Evolutionary conservation across 64 coral and sea anemone species (phyloP), one percentile per base, ranked within the genome.

Genomic region (Montipora capricornis): DNA sequence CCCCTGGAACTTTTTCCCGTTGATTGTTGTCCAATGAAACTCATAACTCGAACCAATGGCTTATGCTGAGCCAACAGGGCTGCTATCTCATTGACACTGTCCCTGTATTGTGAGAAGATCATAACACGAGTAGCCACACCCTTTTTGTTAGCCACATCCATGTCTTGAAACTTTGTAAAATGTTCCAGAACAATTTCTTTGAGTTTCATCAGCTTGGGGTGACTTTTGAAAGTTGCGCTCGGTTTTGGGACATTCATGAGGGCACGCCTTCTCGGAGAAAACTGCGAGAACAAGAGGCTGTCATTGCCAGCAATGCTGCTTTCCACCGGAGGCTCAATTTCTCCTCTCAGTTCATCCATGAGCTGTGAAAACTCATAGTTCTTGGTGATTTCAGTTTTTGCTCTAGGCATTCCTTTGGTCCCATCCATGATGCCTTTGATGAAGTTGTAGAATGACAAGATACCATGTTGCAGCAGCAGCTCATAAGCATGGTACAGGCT

Each of bases 61-160:
- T 93, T 89, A 50, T 98, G 89, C 17, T 45, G 60, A 9, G 91
- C 90, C 4, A 98, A 74, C 53, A 98, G 91, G 19, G 91, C 86
- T 29, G 97, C 90, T 66, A 98, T 98, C 78, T 98, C 97, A 70
- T 95, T 93, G 14, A 98, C 97, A 79, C 97, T 98, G 88, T 98
- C 97, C 5, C 97, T 95, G 55, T 91, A 98, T 88, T 98, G 97
- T 2, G 97, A 98, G 87, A 98, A 98, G 8, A 98, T 98, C 97
- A 98, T 98, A 6, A 98, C 97, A 13, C 97, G 92, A 1, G 97
- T 96, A 20, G 92, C 89, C 22, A 91, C 81, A 26, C 75, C 71
- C 22, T 77, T 75, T 8, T 16, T 13, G 5, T 59, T 24, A 15
- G 47, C 51, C 1, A 49, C 71, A 5, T 48, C 76, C 51, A 77